Percentiles rank a stretch among this genome's conserved stretches.
Conservation (phyloP, 2,113 vertebrate genomes). For the Apus apus region DNA sequence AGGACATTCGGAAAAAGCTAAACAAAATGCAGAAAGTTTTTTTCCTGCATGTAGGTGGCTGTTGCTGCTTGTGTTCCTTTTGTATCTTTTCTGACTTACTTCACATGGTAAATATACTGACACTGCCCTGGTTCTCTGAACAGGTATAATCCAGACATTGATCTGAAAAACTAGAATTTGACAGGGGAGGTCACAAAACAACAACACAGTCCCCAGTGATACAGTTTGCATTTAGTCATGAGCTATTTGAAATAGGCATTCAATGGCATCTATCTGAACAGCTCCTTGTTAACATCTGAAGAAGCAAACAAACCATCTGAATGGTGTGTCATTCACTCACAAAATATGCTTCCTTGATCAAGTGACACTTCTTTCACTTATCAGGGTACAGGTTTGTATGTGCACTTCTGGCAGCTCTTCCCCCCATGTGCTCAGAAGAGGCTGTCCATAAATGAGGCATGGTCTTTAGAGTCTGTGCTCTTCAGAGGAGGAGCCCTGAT, state of each 20-base stretch:
- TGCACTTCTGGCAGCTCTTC: constrained; percentile 1
- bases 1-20: neutral
- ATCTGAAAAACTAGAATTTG: neutral
- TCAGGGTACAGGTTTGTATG: neutral
- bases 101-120: neutral
- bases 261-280: neutral
- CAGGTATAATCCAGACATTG: neutral
- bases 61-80: neutral
- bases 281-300: neutral
- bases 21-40: neutral
- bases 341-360: neutral
- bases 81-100: neutral
- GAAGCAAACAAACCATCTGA: neutral
- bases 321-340: neutral
- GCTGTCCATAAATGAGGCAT: neutral
- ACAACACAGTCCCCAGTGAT: neutral
- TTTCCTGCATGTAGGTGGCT: neutral
- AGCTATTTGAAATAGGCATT: neutral
- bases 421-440: neutral
- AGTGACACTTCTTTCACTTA: constrained; percentile 2
- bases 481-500: neutral
- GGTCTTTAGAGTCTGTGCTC: neutral
- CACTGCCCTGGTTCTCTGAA: neutral
- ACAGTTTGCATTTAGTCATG: neutral
- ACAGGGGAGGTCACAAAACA: neutral